These are phyloP conservation scores for Eidolon dupreanum DNA, from an alignment of 2,797 vertebrate species.

Conservation along the genomic window DNA sequence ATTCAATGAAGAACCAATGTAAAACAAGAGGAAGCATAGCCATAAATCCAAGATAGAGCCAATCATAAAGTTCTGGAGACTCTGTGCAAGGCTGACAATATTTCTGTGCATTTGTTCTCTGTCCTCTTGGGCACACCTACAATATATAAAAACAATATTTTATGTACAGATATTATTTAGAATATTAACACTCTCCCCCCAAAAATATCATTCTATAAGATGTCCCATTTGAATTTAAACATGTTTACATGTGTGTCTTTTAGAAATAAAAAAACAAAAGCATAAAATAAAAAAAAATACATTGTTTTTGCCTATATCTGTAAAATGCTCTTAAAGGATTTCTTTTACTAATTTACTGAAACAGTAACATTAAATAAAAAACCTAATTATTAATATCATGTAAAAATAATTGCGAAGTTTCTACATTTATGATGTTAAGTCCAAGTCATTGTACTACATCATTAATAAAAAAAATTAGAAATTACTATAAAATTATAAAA, in stretches of 20 bases:
- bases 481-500: slow-evolving; percentile 31
- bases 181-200: background rate
- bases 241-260: background rate
- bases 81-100: slow-evolving; percentile 92
- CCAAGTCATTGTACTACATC: background rate
- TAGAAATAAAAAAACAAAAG: slow-evolving; percentile 34
- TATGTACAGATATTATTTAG: background rate
- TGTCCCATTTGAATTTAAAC: background rate
- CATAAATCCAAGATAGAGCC: slow-evolving; percentile 99
- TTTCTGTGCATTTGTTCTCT: slow-evolving; percentile 91
- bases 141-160: slow-evolving; percentile 9
- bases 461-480: slow-evolving; percentile 43
- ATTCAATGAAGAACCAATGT: slow-evolving; percentile 99
- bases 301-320: background rate
- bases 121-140: slow-evolving; percentile 96
- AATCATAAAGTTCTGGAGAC: slow-evolving; percentile 95
- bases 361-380: slow-evolving; percentile 34
- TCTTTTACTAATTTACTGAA: slow-evolving; percentile 28
- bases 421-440: slow-evolving; percentile 13
- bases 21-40: slow-evolving; percentile 96
- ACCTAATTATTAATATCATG: background rate
- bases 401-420: slow-evolving; percentile 14
- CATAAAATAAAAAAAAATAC: slow-evolving; percentile 17
- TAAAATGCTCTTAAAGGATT: background rate
- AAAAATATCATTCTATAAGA: background rate